A percentile compares a stretch with the other conserved stretches of the same genome.
Evolutionary conservation across 2,797 vertebrate genomes (phyloP).

Genomic region (Remorina albescens): DNA sequence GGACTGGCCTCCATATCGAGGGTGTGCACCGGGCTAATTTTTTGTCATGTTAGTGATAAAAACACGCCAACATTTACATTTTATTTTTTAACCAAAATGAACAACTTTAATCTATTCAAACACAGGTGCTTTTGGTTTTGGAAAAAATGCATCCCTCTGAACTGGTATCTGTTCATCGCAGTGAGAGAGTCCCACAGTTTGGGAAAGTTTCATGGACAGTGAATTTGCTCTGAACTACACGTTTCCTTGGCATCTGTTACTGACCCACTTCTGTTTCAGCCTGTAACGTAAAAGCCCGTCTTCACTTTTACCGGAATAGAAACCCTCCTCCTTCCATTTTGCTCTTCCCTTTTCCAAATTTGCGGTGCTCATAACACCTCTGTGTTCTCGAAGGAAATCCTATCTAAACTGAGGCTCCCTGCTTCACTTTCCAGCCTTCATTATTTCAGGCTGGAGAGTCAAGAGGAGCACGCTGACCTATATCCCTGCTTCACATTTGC

Average conservation of each 20-base stretch:
- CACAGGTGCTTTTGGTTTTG: not conserved
- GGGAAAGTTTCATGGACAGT: not conserved
- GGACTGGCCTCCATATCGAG: not conserved
- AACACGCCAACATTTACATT: not conserved
- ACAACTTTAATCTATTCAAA: not conserved
- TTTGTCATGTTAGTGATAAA: not conserved
- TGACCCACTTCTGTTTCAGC: constrained; percentile 54
- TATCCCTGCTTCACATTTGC: constrained; percentile 67
- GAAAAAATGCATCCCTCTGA: not conserved
- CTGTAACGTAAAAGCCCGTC: constrained; percentile 38
- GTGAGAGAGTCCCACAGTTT: not conserved
- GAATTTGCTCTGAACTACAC: constrained; percentile 17
- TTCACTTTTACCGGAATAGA: constrained; percentile 29
- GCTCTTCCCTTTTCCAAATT: constrained; percentile 46
- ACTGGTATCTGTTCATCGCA: too few relatives aligned
- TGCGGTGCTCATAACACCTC: constrained; percentile 58
- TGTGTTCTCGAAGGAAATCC: constrained; percentile 70
- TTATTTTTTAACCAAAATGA: not conserved
- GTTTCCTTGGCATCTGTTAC: constrained; percentile 45
- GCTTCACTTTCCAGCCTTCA: constrained; percentile 58
- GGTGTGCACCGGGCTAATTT: not conserved
- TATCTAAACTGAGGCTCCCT: constrained; percentile 64
- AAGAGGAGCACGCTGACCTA: constrained; percentile 63
- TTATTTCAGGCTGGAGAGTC: constrained; percentile 61
- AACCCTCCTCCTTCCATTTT: constrained; percentile 53